phyloP scores from a whole-genome alignment of 2,888 invertebrate genomes.

The Cancer borealis region DNA sequence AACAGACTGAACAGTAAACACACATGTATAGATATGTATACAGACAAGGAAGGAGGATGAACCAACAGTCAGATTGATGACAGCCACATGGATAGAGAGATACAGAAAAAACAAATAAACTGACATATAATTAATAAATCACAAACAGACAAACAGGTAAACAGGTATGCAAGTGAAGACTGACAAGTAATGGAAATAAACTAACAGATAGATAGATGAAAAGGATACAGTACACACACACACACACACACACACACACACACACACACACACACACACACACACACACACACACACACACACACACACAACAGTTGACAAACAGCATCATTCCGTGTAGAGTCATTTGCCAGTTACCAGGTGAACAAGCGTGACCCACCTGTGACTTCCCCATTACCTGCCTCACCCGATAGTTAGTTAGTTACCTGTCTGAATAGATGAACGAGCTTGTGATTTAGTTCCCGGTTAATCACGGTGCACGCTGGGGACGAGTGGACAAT shows the following conservation, averaged over 20 bases:
- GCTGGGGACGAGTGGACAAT: slow-evolving; percentile 5
- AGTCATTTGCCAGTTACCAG: not conserved
- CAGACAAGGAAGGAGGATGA: not conserved
- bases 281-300: slow-evolving; percentile 38
- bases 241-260: slow-evolving; percentile 40
- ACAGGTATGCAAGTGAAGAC: not conserved
- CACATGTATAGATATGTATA: not conserved
- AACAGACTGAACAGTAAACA: not conserved
- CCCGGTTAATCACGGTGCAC: not conserved
- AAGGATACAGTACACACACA: not conserved
- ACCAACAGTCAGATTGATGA: not conserved
- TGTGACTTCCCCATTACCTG: slow-evolving; percentile 14
- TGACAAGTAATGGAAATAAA: not conserved
- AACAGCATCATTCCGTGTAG: slow-evolving; percentile 13
- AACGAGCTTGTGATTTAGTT: slow-evolving; percentile 18
- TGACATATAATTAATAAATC: not conserved
- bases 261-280: slow-evolving; percentile 42
- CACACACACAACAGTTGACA: not conserved
- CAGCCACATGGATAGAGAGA: not conserved
- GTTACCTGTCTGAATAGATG: slow-evolving; percentile 7
- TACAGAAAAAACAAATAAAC: not conserved
- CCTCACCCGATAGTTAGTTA: not conserved
- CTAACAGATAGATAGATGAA: not conserved
- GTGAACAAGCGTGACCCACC: not conserved
- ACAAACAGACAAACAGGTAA: not conserved